A percentile compares a stretch with the other conserved stretches of the same genome.
phyloP scores from a whole-genome alignment of 1,140 invertebrate genomes.

The Tribolium castaneum region DNA sequence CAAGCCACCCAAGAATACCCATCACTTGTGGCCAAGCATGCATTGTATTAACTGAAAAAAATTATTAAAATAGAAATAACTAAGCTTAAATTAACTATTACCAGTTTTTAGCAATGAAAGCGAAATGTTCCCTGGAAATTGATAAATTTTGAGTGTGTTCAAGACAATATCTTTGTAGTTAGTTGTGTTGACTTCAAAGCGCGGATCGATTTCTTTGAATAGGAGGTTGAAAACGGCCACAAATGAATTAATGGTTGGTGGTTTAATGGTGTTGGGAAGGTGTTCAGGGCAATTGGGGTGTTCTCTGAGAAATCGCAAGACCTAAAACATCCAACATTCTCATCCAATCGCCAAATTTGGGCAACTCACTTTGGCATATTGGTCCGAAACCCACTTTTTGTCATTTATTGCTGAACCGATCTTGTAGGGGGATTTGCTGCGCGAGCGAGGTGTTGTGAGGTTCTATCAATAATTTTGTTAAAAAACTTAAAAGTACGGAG shows the following conservation, averaged over 20 bases:
- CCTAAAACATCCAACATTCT: background rate
- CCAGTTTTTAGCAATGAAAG: slow-evolving; percentile 42
- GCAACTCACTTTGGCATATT: slow-evolving; percentile 29
- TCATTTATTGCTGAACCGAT: background rate
- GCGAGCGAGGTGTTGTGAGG: background rate
- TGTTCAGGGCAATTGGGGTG: background rate
- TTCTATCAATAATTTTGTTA: background rate
- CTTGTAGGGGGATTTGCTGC: background rate
- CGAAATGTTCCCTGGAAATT: slow-evolving; percentile 36
- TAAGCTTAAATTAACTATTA: slow-evolving; percentile 9
- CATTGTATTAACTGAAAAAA: slow-evolving; percentile 46
- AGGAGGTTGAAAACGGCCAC: slow-evolving; percentile 12
- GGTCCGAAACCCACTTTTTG: slow-evolving; percentile 40
- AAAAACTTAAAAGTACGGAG: no score
- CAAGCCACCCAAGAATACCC: slow-evolving; percentile 34
- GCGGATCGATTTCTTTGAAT: slow-evolving; percentile 21
- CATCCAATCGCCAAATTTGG: background rate
- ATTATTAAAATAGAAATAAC: background rate
- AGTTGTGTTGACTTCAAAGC: slow-evolving; percentile 28
- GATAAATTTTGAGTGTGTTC: slow-evolving; percentile 15
- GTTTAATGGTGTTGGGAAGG: slow-evolving; percentile 29
- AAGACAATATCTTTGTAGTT: slow-evolving; percentile 45
- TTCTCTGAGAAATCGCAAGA: slow-evolving; percentile 3
- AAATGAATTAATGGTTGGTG: slow-evolving; percentile 39
- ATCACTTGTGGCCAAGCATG: slow-evolving; percentile 46